These are phyloP conservation scores for Styela plicata DNA, from an alignment of 23 tunicate genomes.

Conservation along the genomic window DNA sequence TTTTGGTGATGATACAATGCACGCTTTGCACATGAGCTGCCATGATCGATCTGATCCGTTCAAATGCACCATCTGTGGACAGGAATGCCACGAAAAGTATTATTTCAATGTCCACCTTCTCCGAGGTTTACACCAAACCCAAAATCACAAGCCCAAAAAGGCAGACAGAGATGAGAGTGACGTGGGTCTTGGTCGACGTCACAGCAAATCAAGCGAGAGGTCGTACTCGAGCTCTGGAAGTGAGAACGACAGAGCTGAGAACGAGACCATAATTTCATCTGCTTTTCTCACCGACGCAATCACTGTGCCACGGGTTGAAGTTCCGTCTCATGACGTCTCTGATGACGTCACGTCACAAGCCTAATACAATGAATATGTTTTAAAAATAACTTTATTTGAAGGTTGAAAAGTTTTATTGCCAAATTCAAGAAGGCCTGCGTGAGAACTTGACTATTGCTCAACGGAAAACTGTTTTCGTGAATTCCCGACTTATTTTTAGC, in stretches of 20 bases:
- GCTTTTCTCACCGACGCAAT: not conserved
- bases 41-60: conserved; percentile 85
- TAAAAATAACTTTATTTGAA: too few relatives aligned
- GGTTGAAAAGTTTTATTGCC: too few relatives aligned
- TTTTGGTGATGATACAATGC: conserved; percentile 93
- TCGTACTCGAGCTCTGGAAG: not conserved
- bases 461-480: too few relatives aligned
- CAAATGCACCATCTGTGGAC: conserved; percentile 92
- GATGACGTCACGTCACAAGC: not conserved
- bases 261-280: not conserved
- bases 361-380: too few relatives aligned
- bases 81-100: conserved; percentile 87
- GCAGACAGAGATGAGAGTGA: not conserved
- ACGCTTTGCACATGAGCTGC: conserved; percentile 95
- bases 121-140: conserved; percentile 73
- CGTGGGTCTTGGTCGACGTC: not conserved
- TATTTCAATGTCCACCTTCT: conserved; percentile 93
- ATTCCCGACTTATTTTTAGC: too few relatives aligned
- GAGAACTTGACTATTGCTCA: too few relatives aligned
- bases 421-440: too few relatives aligned
- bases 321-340: not conserved
- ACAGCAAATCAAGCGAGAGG: conserved; percentile 3
- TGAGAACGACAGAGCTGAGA: not conserved
- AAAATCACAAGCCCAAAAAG: conserved; percentile 10
- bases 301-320: not conserved